phyloP scores from a whole-genome alignment of 2,888 invertebrate species.

The Tetranychus truncatus region DNA sequence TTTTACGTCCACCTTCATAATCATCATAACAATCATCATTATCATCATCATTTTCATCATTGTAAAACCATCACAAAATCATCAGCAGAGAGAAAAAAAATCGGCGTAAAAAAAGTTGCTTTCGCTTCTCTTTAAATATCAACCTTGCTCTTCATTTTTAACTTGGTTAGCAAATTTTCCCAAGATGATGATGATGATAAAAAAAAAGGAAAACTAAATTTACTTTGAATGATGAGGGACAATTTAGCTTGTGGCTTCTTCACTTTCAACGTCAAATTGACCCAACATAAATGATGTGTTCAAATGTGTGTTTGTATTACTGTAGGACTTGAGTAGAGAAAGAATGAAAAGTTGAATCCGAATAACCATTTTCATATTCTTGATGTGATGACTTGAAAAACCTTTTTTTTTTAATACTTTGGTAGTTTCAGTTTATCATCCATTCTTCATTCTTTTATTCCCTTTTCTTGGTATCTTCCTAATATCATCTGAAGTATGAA shows the following conservation, averaged over 20 bases:
- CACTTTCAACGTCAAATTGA: neutral
- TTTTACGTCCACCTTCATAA: neutral
- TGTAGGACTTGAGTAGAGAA: too few species aligned
- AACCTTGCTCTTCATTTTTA: neutral
- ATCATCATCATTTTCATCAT: neutral
- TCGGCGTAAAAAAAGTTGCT: neutral
- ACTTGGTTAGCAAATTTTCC: neutral
- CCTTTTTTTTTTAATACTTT: too few species aligned
- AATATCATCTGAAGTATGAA: too few species aligned
- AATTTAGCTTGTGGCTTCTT: neutral
- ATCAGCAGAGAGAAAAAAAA: neutral
- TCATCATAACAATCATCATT: neutral
- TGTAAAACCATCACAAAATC: constrained; percentile 1
- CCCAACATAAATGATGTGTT: neutral
- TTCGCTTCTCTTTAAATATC: neutral
- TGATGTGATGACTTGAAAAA: too few species aligned
- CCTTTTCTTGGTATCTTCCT: too few species aligned
- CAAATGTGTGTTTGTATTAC: neutral
- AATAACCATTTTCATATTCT: too few species aligned
- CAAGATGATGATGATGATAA: neutral
- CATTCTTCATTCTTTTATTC: too few species aligned
- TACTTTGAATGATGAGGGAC: constrained; percentile 1
- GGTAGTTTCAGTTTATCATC: too few species aligned
- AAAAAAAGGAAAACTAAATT: neutral
- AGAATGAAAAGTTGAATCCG: too few species aligned